phyloP scores from a whole-genome alignment of 1,140 invertebrate genomes.

The Cyphomyrmex costatus region DNA sequence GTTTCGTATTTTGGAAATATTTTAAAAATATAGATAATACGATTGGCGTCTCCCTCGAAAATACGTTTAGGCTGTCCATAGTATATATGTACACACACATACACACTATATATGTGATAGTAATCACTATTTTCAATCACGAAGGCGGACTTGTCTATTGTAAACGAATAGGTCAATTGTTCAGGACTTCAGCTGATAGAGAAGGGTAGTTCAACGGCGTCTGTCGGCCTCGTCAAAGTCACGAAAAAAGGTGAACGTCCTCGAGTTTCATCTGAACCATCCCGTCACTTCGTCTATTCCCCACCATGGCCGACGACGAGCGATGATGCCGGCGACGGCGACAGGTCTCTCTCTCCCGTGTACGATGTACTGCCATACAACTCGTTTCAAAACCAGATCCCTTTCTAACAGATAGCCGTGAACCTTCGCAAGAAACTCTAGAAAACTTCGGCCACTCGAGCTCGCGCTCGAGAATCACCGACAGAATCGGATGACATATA shows the following conservation, averaged over 20 bases:
- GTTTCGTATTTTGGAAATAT: neutral
- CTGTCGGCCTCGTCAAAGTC: slow-evolving; percentile 79
- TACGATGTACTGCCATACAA: slow-evolving; percentile 41
- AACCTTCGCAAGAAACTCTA: slow-evolving; percentile 61
- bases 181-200: slow-evolving; percentile 65
- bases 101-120: too few species aligned
- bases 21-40: neutral
- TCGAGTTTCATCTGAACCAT: slow-evolving; percentile 81
- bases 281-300: slow-evolving; percentile 77
- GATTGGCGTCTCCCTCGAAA: neutral
- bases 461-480: slow-evolving; percentile 16
- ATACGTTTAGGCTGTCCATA: too few species aligned
- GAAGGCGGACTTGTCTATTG: neutral
- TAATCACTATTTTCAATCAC: slow-evolving; percentile 11
- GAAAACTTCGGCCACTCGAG: slow-evolving; percentile 49
- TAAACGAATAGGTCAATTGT: slow-evolving; percentile 58
- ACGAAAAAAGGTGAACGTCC: slow-evolving; percentile 87
- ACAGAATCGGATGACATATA: neutral
- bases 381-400: slow-evolving; percentile 75
- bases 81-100: too few species aligned
- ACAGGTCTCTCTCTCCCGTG: slow-evolving; percentile 54
- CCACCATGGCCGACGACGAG: slow-evolving; percentile 22
- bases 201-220: slow-evolving; percentile 71
- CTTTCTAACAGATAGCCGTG: slow-evolving; percentile 51
- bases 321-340: slow-evolving; percentile 51